A percentile compares a stretch with the other conserved stretches of the same genome.
Conservation (phyloP, 2,113 vertebrate genomes). For the Nannospalax galili region DNA sequence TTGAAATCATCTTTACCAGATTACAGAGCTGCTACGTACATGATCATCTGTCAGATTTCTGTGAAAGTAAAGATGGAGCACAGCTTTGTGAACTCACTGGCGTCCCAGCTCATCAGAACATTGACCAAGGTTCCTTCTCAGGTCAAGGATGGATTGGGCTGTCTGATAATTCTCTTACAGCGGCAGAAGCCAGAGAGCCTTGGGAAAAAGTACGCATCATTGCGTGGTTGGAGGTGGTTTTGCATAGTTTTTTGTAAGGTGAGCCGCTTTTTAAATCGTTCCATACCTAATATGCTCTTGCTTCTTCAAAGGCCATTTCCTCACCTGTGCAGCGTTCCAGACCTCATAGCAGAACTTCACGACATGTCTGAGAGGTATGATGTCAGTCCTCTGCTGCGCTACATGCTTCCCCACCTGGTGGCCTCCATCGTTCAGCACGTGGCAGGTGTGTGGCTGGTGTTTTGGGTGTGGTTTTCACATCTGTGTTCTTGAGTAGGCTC, state of each 20-base stretch:
- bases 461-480: not conserved
- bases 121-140: constrained; percentile 87
- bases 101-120: constrained; percentile 89
- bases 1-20: constrained; percentile 92
- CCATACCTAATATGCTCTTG: not conserved
- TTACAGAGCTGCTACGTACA: constrained; percentile 95
- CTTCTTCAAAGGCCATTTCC: constrained; percentile 86
- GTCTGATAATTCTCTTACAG: constrained; percentile 94
- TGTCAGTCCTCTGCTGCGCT: constrained; percentile 90
- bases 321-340: constrained; percentile 86
- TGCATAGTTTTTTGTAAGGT: not conserved
- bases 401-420: constrained; percentile 93
- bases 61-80: constrained; percentile 93
- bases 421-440: constrained; percentile 73
- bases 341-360: constrained; percentile 87
- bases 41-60: constrained; percentile 95
- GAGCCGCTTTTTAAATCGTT: not conserved
- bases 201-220: constrained; percentile 90
- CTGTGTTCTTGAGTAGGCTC: not conserved
- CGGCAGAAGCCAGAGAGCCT: constrained; percentile 90
- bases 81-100: constrained; percentile 89
- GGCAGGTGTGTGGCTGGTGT: constrained; percentile 74
- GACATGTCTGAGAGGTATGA: constrained; percentile 89
- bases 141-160: constrained; percentile 90
- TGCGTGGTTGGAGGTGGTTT: not conserved